Base-by-base conservation (phyloP, 2,888 invertebrate genomes). In the Philaethria dido region DNA sequence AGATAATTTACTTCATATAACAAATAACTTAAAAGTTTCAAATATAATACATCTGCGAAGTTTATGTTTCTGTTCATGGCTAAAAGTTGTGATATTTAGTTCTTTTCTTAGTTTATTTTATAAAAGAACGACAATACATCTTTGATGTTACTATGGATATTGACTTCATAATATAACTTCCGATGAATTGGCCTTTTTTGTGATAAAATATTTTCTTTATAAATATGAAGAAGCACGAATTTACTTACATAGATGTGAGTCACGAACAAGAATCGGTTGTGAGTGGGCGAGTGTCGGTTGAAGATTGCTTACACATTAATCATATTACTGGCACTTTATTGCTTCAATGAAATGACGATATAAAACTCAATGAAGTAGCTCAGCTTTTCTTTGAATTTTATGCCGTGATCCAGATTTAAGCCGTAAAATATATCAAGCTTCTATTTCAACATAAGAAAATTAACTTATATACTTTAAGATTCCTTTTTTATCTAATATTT, bases 301-400 rank as follows among this genome's bases (percentile, higher is more conserved):
- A 80, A 83, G 82, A 81, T 81, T 81, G 81, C 77, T 76, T 75
- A 73, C 70, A 77, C 85, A 89, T 90, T 89, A 86, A 89, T 91
- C 89, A 91, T 88, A 83, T 80, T 84, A 82, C 80, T 78, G 80
- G 76, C 81, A 80, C 80, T 88, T 89, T 88, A 89, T 88, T 84
- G 85, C 85, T 85, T 85, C 82, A 87, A 87, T 87, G 84, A 86
- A 80, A 81, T 74, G 77, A 78, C 82, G 81, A 84, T 83, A 81
- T 73, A 72, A 62, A 69, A 69, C 62, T 66, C 54, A 66, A 67
- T 63, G 64, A 59, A 62, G 44, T 64, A 63, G 59, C 44, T 36
- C 22, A 20, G 59, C 47, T 44, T 54, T 42, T 33, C 33, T 54
- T 60, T 50, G 48, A 48, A 62, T 36, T 62, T 48, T 48, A 29